A percentile compares a stretch with the other conserved stretches of the same genome.
Conservation (phyloP, 2,797 vertebrate species). For the Cyclura pinguis region DNA sequence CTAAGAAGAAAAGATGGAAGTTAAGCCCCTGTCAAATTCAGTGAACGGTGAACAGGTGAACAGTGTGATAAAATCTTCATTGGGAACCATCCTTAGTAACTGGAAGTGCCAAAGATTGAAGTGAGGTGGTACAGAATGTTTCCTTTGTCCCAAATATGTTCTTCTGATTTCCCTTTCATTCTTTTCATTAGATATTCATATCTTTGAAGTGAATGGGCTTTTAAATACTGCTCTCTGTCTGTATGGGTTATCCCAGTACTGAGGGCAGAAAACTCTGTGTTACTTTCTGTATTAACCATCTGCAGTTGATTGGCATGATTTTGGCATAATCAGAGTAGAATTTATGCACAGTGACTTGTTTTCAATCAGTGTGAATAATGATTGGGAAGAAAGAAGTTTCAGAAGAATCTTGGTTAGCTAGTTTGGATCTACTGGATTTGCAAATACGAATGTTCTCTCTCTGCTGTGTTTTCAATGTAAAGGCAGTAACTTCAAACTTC, state of each 20-base stretch:
- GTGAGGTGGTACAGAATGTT: background rate
- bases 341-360: constrained; percentile 9
- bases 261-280: background rate
- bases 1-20: background rate
- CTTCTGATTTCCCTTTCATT: background rate
- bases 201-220: background rate
- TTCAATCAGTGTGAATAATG: constrained; percentile 16
- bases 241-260: background rate
- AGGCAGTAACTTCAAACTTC: background rate
- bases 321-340: constrained; percentile 22
- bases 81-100: background rate
- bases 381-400: constrained; percentile 28
- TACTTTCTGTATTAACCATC: constrained; percentile 6
- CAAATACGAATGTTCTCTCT: constrained; percentile 26
- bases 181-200: background rate
- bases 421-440: constrained; percentile 36
- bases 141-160: background rate
- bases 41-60: background rate
- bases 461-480: constrained; percentile 2
- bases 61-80: background rate
- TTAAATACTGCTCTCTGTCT: background rate
- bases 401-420: constrained; percentile 41
- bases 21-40: background rate
- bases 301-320: background rate
- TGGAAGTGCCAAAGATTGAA: constrained; percentile 5